Conservation (phyloP, 23 tunicate genomes). For the Clavelina lepadiformis region DNA sequence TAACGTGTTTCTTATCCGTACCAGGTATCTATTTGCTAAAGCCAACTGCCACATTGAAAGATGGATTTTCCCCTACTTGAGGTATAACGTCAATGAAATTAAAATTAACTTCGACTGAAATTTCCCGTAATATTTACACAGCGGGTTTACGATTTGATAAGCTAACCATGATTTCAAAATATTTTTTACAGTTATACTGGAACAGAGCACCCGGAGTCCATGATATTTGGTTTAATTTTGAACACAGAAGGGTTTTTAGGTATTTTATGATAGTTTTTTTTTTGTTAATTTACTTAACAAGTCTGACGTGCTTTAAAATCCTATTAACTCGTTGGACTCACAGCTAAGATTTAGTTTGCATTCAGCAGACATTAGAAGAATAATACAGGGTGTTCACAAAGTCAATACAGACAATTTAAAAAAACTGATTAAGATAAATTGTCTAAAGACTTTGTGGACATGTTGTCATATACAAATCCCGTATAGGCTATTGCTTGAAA, state of each 20-base stretch:
- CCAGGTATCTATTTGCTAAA: conserved; percentile 70
- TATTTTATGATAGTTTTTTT: not conserved
- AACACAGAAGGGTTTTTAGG: conserved; percentile 43
- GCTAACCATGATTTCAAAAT: not conserved
- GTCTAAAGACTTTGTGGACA: too few relatives aligned
- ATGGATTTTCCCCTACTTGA: conserved; percentile 76
- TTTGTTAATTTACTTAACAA: not conserved
- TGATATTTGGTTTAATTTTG: conserved; percentile 59
- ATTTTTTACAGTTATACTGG: conserved; percentile 32
- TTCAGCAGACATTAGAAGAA: too few relatives aligned
- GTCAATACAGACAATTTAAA: too few relatives aligned
- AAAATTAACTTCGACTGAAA: too few relatives aligned
- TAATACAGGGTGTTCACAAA: too few relatives aligned
- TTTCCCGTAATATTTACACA: too few relatives aligned
- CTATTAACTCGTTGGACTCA: not conserved
- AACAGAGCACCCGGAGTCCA: conserved; percentile 88
- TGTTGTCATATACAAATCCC: too few relatives aligned
- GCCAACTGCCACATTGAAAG: conserved; percentile 73
- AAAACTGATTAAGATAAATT: too few relatives aligned
- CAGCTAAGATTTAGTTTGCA: too few relatives aligned
- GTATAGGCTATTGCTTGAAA: too few relatives aligned
- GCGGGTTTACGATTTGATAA: not conserved
- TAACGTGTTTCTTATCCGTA: too few relatives aligned
- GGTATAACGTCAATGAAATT: too few relatives aligned
- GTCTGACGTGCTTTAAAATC: not conserved